phyloP scores from a whole-genome alignment of 92 coral and sea anemone species.

The Phymanthus crucifer region DNA sequence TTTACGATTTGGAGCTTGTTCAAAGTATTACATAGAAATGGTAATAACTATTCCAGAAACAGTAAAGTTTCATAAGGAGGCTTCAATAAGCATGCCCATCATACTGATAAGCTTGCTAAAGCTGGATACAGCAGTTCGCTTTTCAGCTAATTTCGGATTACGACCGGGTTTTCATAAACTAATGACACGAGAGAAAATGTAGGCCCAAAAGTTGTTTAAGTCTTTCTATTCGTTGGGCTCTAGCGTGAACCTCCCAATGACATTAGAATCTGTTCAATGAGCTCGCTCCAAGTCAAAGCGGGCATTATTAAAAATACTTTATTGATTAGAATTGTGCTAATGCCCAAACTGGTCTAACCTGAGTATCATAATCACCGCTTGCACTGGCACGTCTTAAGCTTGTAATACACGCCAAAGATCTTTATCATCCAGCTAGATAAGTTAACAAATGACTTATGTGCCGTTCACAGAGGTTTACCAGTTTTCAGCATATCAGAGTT shows the following conservation, averaged over 20 bases:
- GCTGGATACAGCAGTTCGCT: background rate
- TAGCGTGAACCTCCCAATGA: background rate
- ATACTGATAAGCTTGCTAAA: background rate
- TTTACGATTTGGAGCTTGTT: no score
- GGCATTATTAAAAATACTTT: background rate
- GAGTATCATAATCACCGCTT: background rate
- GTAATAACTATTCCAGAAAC: background rate
- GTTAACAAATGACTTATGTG: background rate
- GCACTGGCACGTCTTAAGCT: background rate
- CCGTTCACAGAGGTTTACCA: background rate
- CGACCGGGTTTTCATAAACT: background rate
- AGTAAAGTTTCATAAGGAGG: background rate
- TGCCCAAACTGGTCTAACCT: background rate
- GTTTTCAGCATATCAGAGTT: background rate
- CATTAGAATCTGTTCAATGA: background rate
- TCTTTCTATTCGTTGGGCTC: background rate
- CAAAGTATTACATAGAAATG: background rate
- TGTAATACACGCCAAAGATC: background rate
- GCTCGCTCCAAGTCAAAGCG: background rate
- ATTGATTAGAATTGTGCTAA: background rate
- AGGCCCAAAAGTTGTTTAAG: slow-evolving; percentile 3
- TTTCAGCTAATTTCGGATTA: background rate
- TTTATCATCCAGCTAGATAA: background rate
- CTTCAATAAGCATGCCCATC: background rate
- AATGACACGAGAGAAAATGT: background rate